These are phyloP conservation scores for Halcyon malimbica DNA, from an alignment of 2,113 vertebrate species.

Conservation along the genomic window DNA sequence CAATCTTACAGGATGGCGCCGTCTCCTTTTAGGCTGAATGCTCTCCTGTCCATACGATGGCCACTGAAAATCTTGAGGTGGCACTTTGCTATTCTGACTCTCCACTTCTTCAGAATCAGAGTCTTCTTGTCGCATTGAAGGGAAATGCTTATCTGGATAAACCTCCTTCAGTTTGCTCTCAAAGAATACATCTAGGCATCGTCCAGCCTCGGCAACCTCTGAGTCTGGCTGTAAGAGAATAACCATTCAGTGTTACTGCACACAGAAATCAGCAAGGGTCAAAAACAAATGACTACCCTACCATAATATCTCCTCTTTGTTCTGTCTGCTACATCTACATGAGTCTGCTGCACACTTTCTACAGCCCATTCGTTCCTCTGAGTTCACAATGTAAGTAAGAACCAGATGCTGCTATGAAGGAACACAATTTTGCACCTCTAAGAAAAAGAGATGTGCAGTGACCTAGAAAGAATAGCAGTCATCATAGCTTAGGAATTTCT, in stretches of 20 bases:
- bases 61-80: constrained; percentile 84
- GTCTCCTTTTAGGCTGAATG: constrained; percentile 90
- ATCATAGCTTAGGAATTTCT: background rate
- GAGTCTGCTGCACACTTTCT: background rate
- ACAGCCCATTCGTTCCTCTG: background rate
- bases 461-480: background rate
- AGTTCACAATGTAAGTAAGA: background rate
- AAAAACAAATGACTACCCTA: background rate
- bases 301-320: background rate
- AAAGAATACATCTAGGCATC: constrained; percentile 90
- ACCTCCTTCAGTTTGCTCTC: constrained; percentile 85
- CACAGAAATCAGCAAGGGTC: background rate
- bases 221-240: constrained; percentile 87
- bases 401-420: background rate
- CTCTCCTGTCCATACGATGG: constrained; percentile 83
- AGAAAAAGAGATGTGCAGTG: background rate
- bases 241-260: background rate
- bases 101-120: constrained; percentile 91
- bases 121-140: constrained; percentile 79
- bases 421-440: background rate
- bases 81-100: constrained; percentile 72
- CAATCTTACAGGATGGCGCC: constrained; percentile 84
- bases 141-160: constrained; percentile 85
- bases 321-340: background rate
- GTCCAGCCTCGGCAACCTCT: constrained; percentile 94